Evolutionary conservation across 2,888 invertebrate genomes (phyloP), one percentile per base, ranked within the genome.

Genomic region (Trisateles emortualis): DNA sequence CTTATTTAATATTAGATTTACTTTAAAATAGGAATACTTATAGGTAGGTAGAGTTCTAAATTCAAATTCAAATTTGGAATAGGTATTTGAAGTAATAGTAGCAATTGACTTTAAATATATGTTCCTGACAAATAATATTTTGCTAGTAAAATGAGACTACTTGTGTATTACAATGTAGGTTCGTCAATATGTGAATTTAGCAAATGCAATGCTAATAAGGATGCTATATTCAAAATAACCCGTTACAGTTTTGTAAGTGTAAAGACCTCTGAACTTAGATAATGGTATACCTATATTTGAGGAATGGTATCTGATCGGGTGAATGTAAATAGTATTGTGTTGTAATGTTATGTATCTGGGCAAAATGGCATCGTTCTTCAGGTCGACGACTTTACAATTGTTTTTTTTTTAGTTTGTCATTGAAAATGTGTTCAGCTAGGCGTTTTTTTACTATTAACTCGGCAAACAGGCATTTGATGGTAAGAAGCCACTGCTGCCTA

Each of bases 281-380:
- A 55, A 59, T 36, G 30, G 36, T 26, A 13, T 39, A n/a, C n/a
- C n/a, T n/a, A 19, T 63, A 52, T 71, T 64, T 66, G 50, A 59
- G 52, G 59, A 50, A 67, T 63, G 58, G 66, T 81, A 79, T 81
- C 79, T 72, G 43, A 83, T 85, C 78, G 54, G 72, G 55, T 71
- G 76, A 78, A 78, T 82, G 67, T 71, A 71, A 76, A 81, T 48
- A 60, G 64, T 68, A 84, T 86, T 84, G 83, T 85, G 64, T 57
- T 60, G 62, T 83, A 83, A 84, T 84, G 69, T 54, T 47, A 88
- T 89, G 88, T 84, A 87, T 84, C 75, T 86, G 74, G 86, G 86
- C 72, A 80, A 82, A 72, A 68, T 71, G 81, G 64, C 81, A 76
- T 71, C 72, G 80, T 74, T 76, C 79, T 71, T 64, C 75, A 65